Evolutionary conservation across 2,113 vertebrate genomes (phyloP).

Genomic region (Burhinus oedicnemus): DNA sequence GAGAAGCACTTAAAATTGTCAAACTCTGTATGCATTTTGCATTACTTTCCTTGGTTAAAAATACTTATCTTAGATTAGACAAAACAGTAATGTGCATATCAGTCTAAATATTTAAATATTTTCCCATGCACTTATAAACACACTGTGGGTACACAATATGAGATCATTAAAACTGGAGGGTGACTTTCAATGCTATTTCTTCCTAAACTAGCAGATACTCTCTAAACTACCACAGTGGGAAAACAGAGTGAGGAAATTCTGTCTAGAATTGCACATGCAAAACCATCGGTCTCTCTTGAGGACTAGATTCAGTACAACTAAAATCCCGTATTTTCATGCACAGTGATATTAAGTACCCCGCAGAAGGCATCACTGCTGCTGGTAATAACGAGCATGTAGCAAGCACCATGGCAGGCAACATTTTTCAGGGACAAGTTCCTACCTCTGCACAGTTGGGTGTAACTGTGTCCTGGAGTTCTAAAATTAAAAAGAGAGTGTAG

Average conservation of each 20-base stretch:
- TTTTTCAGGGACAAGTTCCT: background rate
- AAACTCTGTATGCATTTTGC: background rate
- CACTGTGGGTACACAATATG: background rate
- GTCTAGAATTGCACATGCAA: background rate
- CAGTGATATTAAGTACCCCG: background rate
- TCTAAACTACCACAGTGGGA: background rate
- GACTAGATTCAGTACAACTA: background rate
- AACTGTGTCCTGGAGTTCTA: background rate
- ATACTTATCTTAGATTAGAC: background rate
- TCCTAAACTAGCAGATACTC: background rate
- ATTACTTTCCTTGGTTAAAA: background rate
- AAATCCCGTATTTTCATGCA: background rate
- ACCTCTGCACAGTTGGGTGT: background rate
- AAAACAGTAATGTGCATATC: background rate
- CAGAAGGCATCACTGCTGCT: background rate
- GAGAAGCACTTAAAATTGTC: background rate
- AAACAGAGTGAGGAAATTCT: background rate
- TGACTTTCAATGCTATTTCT: background rate
- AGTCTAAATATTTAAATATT: background rate
- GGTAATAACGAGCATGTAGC: background rate
- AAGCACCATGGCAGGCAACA: background rate
- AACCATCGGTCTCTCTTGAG: background rate
- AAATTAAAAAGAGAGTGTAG: background rate
- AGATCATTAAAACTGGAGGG: background rate
- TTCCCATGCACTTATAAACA: background rate